These are phyloP conservation scores for Cuculus canorus DNA, from an alignment of 2,797 vertebrate species.

Conservation along the genomic window DNA sequence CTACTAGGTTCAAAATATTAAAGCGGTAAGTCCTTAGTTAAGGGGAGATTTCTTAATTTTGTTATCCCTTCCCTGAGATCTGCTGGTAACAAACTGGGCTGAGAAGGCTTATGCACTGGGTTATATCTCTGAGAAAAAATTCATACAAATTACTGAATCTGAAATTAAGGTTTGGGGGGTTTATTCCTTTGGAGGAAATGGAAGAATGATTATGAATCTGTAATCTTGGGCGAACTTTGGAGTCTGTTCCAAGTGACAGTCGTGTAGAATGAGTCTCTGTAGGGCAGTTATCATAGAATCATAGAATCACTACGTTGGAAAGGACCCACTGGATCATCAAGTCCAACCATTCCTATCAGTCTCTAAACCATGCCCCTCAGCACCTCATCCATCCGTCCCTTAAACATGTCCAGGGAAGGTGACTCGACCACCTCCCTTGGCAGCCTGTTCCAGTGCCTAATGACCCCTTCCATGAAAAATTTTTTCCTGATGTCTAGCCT, in stretches of 20 bases:
- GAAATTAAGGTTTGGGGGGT: neutral
- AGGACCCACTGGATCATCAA: no score
- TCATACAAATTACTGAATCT: neutral
- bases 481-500: no score
- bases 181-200: neutral
- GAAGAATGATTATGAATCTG: neutral
- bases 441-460: no score
- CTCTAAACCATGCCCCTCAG: no score
- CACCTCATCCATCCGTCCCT: no score
- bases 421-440: no score
- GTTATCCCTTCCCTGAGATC: neutral
- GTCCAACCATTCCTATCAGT: no score
- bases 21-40: neutral
- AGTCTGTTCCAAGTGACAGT: neutral
- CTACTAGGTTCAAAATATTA: neutral
- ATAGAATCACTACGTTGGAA: no score
- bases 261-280: neutral
- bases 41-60: neutral
- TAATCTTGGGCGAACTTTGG: neutral
- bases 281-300: no score
- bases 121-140: neutral
- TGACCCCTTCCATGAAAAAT: no score
- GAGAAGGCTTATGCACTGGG: neutral
- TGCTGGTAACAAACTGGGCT: neutral
- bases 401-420: no score